Evolutionary conservation across 1,140 invertebrate species (phyloP).

Genomic region (Pogonomyrmex barbatus): DNA sequence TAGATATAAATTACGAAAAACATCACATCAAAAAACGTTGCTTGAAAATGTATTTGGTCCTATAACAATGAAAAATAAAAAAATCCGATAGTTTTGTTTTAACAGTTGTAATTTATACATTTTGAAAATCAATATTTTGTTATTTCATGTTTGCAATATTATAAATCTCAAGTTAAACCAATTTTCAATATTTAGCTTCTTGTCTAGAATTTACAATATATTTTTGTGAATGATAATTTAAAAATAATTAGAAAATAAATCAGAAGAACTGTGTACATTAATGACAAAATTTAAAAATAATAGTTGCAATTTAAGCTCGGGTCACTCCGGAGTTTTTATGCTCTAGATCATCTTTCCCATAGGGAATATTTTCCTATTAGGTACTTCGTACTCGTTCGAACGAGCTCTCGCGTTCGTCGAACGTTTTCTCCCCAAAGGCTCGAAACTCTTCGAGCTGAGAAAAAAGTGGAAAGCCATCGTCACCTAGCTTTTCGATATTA

Average conservation of each 20-base stretch:
- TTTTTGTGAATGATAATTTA: background rate
- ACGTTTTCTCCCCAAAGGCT: slow-evolving; percentile 32
- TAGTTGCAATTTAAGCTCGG: slow-evolving; percentile 1
- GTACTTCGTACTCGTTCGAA: slow-evolving; percentile 10
- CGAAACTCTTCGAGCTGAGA: background rate
- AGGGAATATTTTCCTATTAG: slow-evolving; percentile 45
- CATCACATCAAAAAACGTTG: background rate
- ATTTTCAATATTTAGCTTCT: background rate
- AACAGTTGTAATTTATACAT: background rate
- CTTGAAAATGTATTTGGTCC: slow-evolving; percentile 2
- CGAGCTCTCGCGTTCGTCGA: slow-evolving; percentile 29
- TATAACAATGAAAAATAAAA: background rate
- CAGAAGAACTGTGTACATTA: background rate
- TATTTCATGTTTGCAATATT: background rate
- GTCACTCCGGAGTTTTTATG: background rate
- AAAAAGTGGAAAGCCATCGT: slow-evolving; percentile 30
- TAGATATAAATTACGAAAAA: background rate
- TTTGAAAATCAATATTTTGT: background rate
- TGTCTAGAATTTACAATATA: slow-evolving; percentile 14
- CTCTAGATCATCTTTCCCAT: slow-evolving; percentile 8
- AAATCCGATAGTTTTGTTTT: background rate
- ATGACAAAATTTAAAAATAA: slow-evolving; percentile 40
- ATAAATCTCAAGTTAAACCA: background rate
- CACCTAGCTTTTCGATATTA: background rate
- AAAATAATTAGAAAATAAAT: slow-evolving; percentile 5